Evolutionary conservation across 2,888 invertebrate genomes (phyloP), one percentile per base, ranked within the genome.

Genomic region (Encarsia formosa): DNA sequence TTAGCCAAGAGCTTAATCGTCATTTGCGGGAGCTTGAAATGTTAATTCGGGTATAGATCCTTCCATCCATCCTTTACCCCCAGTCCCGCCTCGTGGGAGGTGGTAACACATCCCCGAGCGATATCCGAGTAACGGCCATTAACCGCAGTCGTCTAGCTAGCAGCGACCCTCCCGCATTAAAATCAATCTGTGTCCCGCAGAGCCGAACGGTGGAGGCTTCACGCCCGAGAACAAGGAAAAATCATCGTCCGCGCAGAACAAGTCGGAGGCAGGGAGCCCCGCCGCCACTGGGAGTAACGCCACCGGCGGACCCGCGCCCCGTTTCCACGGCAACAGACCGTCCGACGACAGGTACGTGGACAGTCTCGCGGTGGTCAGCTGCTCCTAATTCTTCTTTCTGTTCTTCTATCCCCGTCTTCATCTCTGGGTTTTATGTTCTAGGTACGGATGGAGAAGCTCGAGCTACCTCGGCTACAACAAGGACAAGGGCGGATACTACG

Each of bases 251-350:
- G n/a, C 19, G 13, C 20, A 6, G 31, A 16, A 41, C 5, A n/a
- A 39, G 13, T 9, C 22, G 24, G 54, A 50, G 11, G 43, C 37
- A 16, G 49, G 39, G 20, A 29, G 32, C 13, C 41, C 23, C 26
- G 31, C 5, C 23, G 34, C 18, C 16, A n/a, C 15, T 13, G 32
- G 38, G 9, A 8, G 16, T 24, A 8, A 11, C 49, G 2, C 8
- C 22, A 18, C 19, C 20, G 9, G 44, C 39, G 11, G 54, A 45
- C 52, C 48, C 2, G 40, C 41, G 11, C 29, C 51, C 0, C 57
- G 57, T 54, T 57, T 47, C 54, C 57, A 57, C 49, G 57, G 54
- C 5, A 57, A 54, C 57, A 51, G 46, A 9, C 57, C 54, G 23
- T 18, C 5, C 13, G 57, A 52, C 51, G 54, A 57, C 46, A 57